phyloP scores from a whole-genome alignment of 2,888 invertebrate species.

The Macrophya alboannulata region DNA sequence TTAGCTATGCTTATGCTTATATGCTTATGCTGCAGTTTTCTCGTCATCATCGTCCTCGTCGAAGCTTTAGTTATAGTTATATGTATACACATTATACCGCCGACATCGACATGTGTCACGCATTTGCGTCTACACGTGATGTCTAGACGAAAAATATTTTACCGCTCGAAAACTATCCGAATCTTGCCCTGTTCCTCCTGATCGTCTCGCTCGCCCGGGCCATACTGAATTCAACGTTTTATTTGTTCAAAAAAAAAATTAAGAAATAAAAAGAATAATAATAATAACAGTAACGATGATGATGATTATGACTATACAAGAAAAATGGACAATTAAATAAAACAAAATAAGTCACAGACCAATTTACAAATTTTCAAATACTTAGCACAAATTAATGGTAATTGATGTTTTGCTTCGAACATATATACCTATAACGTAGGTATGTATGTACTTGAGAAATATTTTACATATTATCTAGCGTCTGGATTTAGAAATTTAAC shows the following conservation, averaged over 20 bases:
- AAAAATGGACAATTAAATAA: no score
- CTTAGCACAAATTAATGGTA: not conserved
- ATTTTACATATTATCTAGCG: not conserved
- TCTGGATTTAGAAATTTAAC: not conserved
- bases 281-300: not conserved
- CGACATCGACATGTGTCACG: constrained; percentile 29
- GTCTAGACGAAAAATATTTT: constrained; percentile 12
- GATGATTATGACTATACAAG: no score
- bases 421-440: not conserved
- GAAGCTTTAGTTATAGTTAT: not conserved
- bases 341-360: not conserved
- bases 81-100: not conserved
- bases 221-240: no score
- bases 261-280: no score
- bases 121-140: constrained; percentile 38
- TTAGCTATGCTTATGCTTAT: not conserved
- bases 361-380: not conserved
- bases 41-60: not conserved
- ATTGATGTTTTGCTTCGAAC: not conserved
- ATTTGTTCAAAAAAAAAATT: no score
- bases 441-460: not conserved
- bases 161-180: not conserved
- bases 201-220: not conserved
- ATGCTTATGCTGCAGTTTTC: not conserved
- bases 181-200: not conserved